A percentile compares a stretch with the other conserved stretches of the same genome.
phyloP scores from a whole-genome alignment of 2,797 vertebrate genomes.

The Hemitrygon akajei region DNA sequence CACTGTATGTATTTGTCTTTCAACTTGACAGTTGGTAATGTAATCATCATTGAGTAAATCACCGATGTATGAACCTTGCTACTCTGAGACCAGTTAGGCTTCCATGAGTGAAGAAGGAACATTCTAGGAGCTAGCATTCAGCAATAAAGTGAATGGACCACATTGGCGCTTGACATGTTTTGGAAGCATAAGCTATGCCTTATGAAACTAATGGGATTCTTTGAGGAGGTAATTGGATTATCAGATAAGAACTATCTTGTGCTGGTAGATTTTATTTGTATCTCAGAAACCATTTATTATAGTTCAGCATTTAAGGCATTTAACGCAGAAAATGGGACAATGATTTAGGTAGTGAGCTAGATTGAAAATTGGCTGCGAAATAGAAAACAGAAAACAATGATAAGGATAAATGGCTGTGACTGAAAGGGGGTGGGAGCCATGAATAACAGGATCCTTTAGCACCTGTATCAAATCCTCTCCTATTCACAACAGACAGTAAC shows the following conservation, averaged over 20 bases:
- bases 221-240: neutral
- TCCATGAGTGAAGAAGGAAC: neutral
- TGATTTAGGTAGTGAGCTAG: slow-evolving; percentile 3
- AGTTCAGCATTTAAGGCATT: neutral
- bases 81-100: neutral
- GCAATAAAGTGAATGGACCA: neutral
- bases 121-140: neutral
- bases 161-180: neutral
- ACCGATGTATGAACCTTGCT: neutral
- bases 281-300: slow-evolving; percentile 18
- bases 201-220: neutral
- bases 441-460: neutral
- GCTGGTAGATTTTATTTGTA: neutral
- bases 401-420: slow-evolving; percentile 14
- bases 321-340: neutral
- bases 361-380: slow-evolving; percentile 12
- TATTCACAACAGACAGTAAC: neutral
- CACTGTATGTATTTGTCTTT: no score
- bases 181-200: neutral
- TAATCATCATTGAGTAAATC: neutral
- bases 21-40: neutral
- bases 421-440: neutral
- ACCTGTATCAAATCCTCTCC: neutral
- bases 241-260: neutral
- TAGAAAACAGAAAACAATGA: neutral